Evolutionary conservation across 2,888 invertebrate species (phyloP), one percentile per base, ranked within the genome.

Genomic region (Brenthis daphne): DNA sequence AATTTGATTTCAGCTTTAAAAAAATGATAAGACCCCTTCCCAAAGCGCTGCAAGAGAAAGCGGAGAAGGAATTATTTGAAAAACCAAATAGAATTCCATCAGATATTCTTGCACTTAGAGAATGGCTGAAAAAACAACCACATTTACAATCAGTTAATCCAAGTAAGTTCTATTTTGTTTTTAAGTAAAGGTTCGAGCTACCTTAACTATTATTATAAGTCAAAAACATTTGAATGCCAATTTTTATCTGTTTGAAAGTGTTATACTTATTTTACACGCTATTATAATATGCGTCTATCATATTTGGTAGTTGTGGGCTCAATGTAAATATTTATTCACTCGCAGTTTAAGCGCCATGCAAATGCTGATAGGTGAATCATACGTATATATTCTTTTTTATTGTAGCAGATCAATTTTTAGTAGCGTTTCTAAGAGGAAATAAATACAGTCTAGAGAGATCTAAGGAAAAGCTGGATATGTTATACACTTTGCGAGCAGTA

Each of bases 381-480:
- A n/a, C n/a, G n/a, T n/a, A n/a, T n/a, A n/a, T n/a, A n/a, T n/a
- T 11, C n/a, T 29, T 29, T 68, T 43, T 55, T 16, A 11, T 87
- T 85, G 61, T 80, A 92, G 94, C 89, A 76, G 90, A 94, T 72
- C 93, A 94, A 82, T 92, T 92, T 87, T 79, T 94, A 4, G 75
- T 93, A 2, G 85, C 88, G 50, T 94, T 94, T 82, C 80, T 94
- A 20, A 87, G 94, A 5, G 93, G 94, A 57, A 90, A 90, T 73
- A 94, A 94, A 82, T 93, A 92, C 79, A 93, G 94, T 65, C 76
- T 94, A 51, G 94, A 94, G 76, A 85, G 90, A 70, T 88, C 90
- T 55, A 94, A 94, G 79, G 86, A 92, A 74, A 94, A 94, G 75
- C 74, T 94, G 43, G 94, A 94, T 72, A 92, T 93, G 85, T 95